Evolutionary conservation across 2,888 invertebrate genomes (phyloP), one percentile per base, ranked within the genome.

Genomic region (Ectemnius continuus): DNA sequence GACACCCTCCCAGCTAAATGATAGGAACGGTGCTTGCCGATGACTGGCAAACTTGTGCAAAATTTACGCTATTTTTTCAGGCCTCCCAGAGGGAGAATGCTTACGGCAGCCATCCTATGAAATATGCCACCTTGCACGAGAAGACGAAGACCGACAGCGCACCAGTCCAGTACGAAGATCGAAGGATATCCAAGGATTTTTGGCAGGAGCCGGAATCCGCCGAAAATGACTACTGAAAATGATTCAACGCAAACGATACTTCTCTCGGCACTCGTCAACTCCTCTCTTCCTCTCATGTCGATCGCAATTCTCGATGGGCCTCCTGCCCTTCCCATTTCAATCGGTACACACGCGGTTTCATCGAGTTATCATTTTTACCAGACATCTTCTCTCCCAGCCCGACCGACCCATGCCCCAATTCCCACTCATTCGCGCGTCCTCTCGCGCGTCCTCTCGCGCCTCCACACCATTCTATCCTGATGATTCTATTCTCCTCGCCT

Each of bases 141-240:
- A 65, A 63, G 46, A 70, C 67, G 36, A 58, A 64, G 18, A 63
- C 60, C n/a, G 61, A 18, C 20, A 47, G 48, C 3, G 23, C 14
- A 2, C 68, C 56, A 45, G 58, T 71, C 4, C 64, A 63, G 23
- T 61, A 72, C 52, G 61, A 62, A 45, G 72, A 68, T 70, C 72
- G 75, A 58, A 75, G 67, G n/a, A 48, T 63, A 67, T 64, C 75
- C 2, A 23, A 77, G 14, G 67, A 68, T 28, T 75, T 82, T 56
- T 60, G 70, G 8, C 70, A 78, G 11, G 73, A 75, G 48, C 62
- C 73, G 60, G 80, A 78, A 57, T 46, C 75, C 8, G 56, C 70
- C 61, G 76, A 80, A 48, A 70, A 52, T 71, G 74, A 72, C 61
- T 82, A 82, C 70, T 82, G 67, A 82, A 69, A 82, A 69, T 23